These are phyloP conservation scores for Epinotia demarniana DNA, from an alignment of 2,888 invertebrate genomes.

Conservation along the genomic window DNA sequence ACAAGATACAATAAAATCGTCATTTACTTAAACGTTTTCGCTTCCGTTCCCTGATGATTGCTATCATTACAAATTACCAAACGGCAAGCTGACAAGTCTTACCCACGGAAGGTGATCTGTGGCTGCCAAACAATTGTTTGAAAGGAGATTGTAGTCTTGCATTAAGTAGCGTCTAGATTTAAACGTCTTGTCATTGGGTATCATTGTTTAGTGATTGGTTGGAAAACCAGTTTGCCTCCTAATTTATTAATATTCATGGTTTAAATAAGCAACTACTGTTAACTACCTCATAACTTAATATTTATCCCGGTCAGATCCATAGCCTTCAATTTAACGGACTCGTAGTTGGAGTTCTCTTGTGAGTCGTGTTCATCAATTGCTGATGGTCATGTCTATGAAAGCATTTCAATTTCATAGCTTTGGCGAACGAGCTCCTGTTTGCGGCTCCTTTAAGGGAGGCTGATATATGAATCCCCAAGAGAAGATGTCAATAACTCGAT, in stretches of 20 bases:
- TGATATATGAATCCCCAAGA: too few relatives aligned
- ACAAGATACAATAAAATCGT: constrained; percentile 34
- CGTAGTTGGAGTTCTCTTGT: background rate
- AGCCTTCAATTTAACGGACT: background rate
- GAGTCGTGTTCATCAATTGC: too few relatives aligned
- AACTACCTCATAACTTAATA: background rate
- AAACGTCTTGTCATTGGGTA: background rate
- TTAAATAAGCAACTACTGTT: background rate
- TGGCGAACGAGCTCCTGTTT: too few relatives aligned
- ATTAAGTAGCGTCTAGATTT: constrained; percentile 9
- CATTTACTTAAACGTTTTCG: constrained; percentile 31
- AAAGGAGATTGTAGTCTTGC: constrained; percentile 8
- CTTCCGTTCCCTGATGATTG: constrained; percentile 33
- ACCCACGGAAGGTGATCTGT: constrained; percentile 11
- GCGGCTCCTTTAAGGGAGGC: too few relatives aligned
- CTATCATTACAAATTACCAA: constrained; percentile 38
- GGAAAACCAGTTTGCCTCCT: background rate
- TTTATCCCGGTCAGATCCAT: background rate
- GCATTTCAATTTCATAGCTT: too few relatives aligned
- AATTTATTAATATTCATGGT: constrained; percentile 6
- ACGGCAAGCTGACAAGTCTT: constrained; percentile 18
- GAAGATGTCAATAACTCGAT: too few relatives aligned
- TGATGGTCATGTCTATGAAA: too few relatives aligned
- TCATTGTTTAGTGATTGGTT: background rate
- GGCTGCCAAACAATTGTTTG: constrained; percentile 9